A percentile compares a stretch with the other conserved stretches of the same genome.
These are phyloP conservation scores for Sebastes flavidus DNA, from an alignment of 2,797 vertebrate species.

Conservation along the genomic window DNA sequence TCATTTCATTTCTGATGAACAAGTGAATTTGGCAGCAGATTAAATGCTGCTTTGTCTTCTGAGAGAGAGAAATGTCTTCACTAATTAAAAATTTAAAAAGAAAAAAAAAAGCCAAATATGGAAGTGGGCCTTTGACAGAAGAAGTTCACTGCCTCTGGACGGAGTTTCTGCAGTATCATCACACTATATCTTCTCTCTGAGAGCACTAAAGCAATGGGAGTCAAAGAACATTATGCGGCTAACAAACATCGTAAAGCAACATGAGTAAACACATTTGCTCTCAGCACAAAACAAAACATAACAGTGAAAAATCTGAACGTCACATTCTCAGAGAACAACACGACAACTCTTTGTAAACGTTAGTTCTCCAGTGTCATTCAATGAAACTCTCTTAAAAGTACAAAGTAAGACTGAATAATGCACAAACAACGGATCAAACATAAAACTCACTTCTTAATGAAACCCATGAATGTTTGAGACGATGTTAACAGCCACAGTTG, in stretches of 20 bases:
- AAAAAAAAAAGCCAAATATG: background rate
- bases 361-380: conserved; percentile 29
- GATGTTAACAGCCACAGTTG: conserved; percentile 57
- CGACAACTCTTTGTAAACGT: conserved; percentile 44
- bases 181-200: conserved; percentile 24
- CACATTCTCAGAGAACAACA: conserved; percentile 43
- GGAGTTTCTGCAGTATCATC: conserved; percentile 38
- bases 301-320: conserved; percentile 9
- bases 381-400: background rate
- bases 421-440: conserved; percentile 8
- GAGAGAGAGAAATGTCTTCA: conserved; percentile 33
- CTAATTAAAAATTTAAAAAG: conserved; percentile 9
- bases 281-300: conserved; percentile 20
- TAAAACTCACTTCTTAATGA: conserved; percentile 37
- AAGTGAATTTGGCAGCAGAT: conserved; percentile 42
- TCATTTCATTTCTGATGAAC: conserved; percentile 40
- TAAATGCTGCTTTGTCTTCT: conserved; percentile 42
- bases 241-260: conserved; percentile 33
- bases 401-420: conserved; percentile 25
- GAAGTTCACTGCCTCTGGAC: conserved; percentile 24
- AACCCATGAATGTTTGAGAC: conserved; percentile 50
- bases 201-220: conserved; percentile 26
- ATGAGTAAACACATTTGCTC: conserved; percentile 32
- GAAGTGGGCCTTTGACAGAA: conserved; percentile 28
- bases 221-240: conserved; percentile 14